Base-by-base conservation (phyloP, 2,888 invertebrate genomes). In the Elysia crispata region DNA sequence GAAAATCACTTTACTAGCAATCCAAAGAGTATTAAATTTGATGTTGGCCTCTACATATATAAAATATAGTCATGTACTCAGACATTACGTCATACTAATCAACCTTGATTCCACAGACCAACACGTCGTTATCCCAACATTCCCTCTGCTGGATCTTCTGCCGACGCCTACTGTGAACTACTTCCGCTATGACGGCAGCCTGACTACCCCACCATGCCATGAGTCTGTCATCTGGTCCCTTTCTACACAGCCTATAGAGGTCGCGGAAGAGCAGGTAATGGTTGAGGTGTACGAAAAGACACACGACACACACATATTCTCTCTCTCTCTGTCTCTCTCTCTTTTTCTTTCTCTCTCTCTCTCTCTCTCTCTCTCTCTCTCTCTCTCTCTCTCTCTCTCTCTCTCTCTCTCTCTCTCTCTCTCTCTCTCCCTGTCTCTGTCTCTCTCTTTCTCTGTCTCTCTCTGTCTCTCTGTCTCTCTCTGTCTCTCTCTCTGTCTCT, bases 181-280 rank as follows among this genome's bases (percentile, higher is more conserved):
- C 85, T 91, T 85, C 83, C 85, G 89, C 1, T 91, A 91, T 81
- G 77, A 81, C 49, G 90, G 91, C 41, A 89, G 88, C 69, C 80
- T 90, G 77, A 90, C 90, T 72, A 88, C 88, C n/a, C 91, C 91
- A 11, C 89, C 89, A 0, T 91, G 90, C 80, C 86, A 85, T 73
- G 89, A 90, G 83, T 85, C 84, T 33, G 90, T 90, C 67, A 84
- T 84, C 49, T 91, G 91, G 91, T 87, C 88, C 1, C 72, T 91
- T 8, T 88, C 88, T 77, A 82, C 81, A 8, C 85, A 87, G n/a
- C 79, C 79, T 1, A 86, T 88, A 41, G 84, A 86, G 30, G 84
- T 88, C 28, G 85, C 86, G 0, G 84, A 87, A 69, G 83, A 85
- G 15, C 88, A 88, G 86, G 87, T 88, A 80, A 66, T 62, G 20